A percentile compares a stretch with the other conserved stretches of the same genome.
phyloP scores from a whole-genome alignment of 2,888 invertebrate species.

The Drosophila mimica region DNA sequence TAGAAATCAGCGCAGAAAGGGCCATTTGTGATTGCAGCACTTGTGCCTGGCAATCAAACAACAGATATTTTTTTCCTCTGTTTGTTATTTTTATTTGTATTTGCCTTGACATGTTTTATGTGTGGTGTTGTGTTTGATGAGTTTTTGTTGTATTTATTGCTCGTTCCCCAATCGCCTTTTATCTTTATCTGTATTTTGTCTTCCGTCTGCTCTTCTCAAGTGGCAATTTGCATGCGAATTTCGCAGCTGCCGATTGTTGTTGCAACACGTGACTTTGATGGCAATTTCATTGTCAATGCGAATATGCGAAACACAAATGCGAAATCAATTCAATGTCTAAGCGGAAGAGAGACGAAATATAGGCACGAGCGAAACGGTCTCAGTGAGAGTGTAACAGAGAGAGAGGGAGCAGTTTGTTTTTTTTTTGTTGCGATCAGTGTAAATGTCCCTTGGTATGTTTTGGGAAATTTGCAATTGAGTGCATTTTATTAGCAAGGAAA shows the following conservation, averaged over 20 bases:
- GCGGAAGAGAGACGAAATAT: neutral
- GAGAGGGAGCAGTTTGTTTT: neutral
- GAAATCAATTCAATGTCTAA: slow-evolving; percentile 56
- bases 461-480: neutral
- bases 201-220: slow-evolving; percentile 29
- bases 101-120: slow-evolving; percentile 64
- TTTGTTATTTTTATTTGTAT: slow-evolving; percentile 5
- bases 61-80: slow-evolving; percentile 39
- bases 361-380: neutral
- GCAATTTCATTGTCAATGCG: slow-evolving; percentile 77
- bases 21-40: slow-evolving; percentile 49
- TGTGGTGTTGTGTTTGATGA: slow-evolving; percentile 40
- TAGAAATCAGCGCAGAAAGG: slow-evolving; percentile 30
- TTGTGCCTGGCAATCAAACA: slow-evolving; percentile 73
- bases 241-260: slow-evolving; percentile 55
- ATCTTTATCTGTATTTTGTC: slow-evolving; percentile 26
- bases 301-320: slow-evolving; percentile 54
- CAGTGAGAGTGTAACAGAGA: neutral
- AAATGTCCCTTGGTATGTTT: neutral
- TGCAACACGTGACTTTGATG: slow-evolving; percentile 78
- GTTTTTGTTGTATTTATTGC: slow-evolving; percentile 21
- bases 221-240: slow-evolving; percentile 53
- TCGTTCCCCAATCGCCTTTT: slow-evolving; percentile 12
- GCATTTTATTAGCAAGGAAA: neutral
- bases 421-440: neutral